These are phyloP conservation scores for Hypomesus transpacificus DNA, from an alignment of 2,113 vertebrate genomes.

Conservation along the genomic window DNA sequence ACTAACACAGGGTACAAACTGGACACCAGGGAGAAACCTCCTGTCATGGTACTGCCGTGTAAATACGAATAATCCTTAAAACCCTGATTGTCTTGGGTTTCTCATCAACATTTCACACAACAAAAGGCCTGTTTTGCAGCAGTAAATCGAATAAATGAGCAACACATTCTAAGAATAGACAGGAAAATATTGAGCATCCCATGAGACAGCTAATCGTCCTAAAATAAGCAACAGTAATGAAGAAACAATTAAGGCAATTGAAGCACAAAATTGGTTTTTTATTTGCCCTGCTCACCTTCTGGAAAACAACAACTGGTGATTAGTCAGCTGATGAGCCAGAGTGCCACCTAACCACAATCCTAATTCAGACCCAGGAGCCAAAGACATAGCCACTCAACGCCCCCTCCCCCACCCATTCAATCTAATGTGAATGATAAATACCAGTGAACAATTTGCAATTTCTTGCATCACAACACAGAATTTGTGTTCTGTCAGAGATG, in stretches of 20 bases:
- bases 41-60: too few relatives aligned
- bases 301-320: not conserved
- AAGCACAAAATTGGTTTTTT: not conserved
- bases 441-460: constrained; percentile 4
- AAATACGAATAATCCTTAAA: too few relatives aligned
- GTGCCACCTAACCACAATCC: not conserved
- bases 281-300: not conserved
- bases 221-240: not conserved
- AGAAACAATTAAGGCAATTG: not conserved
- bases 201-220: not conserved
- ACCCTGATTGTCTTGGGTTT: too few relatives aligned
- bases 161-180: not conserved
- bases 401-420: constrained; percentile 6
- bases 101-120: too few relatives aligned
- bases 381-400: too few relatives aligned
- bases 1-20: not conserved
- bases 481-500: constrained; percentile 4
- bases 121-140: too few relatives aligned
- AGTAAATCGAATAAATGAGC: not conserved
- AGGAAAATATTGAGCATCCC: not conserved
- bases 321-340: not conserved
- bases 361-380: not conserved
- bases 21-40: too few relatives aligned
- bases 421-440: constrained; percentile 17
- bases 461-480: constrained; percentile 13